phyloP scores from a whole-genome alignment of 2,888 invertebrate genomes.

The Drosophila bunnanda region DNA sequence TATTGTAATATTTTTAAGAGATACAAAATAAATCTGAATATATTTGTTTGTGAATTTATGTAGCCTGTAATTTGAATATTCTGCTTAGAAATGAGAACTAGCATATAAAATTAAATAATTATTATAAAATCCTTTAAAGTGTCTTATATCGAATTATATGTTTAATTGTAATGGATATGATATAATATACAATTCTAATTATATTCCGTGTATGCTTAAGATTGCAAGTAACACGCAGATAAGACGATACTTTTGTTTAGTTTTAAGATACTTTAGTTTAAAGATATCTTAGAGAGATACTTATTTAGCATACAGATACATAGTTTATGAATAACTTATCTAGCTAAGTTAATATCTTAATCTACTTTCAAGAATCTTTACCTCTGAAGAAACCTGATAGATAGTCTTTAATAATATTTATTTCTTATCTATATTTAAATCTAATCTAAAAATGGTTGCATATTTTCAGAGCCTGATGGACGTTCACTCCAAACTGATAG shows the following conservation, averaged over 20 bases:
- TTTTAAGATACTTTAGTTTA: background rate
- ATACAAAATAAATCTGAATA: background rate
- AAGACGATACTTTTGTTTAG: background rate
- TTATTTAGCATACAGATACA: background rate
- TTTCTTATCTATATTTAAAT: background rate
- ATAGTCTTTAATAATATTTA: too few relatives aligned
- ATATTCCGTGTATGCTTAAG: too few relatives aligned
- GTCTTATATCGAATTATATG: background rate
- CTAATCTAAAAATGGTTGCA: background rate
- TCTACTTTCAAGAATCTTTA: background rate
- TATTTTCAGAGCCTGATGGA: constrained; percentile 90
- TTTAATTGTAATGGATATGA: too few relatives aligned
- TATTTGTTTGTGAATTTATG: too few relatives aligned
- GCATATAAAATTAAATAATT: background rate
- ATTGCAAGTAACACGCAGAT: background rate
- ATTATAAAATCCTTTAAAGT: background rate
- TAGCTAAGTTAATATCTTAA: background rate
- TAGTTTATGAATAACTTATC: background rate
- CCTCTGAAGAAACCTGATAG: background rate
- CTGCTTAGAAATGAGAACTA: background rate
- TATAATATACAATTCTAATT: too few relatives aligned
- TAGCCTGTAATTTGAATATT: background rate
- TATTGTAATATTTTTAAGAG: background rate
- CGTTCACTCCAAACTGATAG: constrained; percentile 93
- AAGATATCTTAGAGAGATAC: background rate